Percentiles rank a stretch among this genome's conserved stretches.
phyloP scores from a whole-genome alignment of 2,888 invertebrate genomes.

The Agapetus fuscipes region DNA sequence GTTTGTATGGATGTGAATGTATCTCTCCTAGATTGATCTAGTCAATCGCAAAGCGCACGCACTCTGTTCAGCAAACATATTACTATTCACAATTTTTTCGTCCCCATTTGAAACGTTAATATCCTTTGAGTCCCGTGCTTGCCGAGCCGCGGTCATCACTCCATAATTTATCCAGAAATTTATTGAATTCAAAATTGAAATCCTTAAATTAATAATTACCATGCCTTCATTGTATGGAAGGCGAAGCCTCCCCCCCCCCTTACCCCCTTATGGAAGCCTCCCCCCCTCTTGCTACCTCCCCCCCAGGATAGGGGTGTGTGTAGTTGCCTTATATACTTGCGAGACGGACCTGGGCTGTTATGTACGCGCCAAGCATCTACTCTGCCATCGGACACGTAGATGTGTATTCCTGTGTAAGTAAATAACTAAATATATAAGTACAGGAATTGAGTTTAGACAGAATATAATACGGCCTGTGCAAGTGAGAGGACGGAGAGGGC shows the following conservation, averaged over 20 bases:
- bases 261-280: too few species aligned
- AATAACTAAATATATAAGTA: slow-evolving; percentile 19
- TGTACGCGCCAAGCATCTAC: slow-evolving; percentile 1
- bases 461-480: slow-evolving; percentile 17
- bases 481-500: slow-evolving; percentile 14
- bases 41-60: too few species aligned
- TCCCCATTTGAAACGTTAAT: too few species aligned
- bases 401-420: slow-evolving; percentile 15
- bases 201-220: slow-evolving; percentile 7
- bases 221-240: slow-evolving; percentile 3
- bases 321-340: slow-evolving; percentile 7
- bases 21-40: too few species aligned
- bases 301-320: slow-evolving; percentile 4
- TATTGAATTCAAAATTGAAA: slow-evolving; percentile 8
- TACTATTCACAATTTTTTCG: too few species aligned
- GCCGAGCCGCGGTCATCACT: too few species aligned
- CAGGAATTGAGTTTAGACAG: slow-evolving; percentile 17
- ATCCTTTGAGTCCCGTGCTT: too few species aligned
- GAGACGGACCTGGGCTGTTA: slow-evolving; percentile 9
- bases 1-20: too few species aligned
- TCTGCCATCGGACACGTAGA: slow-evolving; percentile 5
- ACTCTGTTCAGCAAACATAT: too few species aligned
- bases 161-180: too few species aligned
- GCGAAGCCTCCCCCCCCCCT: too few species aligned
- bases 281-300: too few species aligned